phyloP scores from a whole-genome alignment of 2,113 vertebrate genomes.

The Scartelaos histophorus region DNA sequence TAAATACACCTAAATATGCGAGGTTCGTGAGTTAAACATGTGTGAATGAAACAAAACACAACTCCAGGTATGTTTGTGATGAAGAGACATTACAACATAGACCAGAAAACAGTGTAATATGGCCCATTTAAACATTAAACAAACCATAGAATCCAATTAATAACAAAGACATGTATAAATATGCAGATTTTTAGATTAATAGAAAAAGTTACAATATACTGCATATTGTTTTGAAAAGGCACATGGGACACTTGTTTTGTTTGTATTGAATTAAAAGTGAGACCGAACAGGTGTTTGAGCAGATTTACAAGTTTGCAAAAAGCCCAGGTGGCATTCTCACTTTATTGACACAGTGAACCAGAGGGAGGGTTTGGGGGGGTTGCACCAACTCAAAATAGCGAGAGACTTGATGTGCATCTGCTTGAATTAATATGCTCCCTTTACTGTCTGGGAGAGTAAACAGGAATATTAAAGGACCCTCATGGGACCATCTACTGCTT shows the following conservation, averaged over 20 bases:
- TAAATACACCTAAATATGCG: too few species aligned
- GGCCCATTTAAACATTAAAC: background rate
- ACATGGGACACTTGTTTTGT: slow-evolving; percentile 3
- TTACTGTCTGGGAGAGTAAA: background rate
- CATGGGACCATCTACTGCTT: background rate
- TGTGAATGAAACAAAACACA: too few species aligned
- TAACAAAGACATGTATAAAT: background rate
- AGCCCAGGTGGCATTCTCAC: slow-evolving; percentile 36
- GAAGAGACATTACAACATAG: too few species aligned
- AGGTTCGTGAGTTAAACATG: too few species aligned
- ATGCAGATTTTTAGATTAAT: too few species aligned
- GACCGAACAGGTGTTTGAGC: slow-evolving; percentile 25
- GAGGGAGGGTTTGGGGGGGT: background rate
- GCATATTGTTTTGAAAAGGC: background rate
- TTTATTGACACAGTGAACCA: slow-evolving; percentile 32
- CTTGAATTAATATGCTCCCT: background rate
- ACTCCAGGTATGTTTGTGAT: too few species aligned
- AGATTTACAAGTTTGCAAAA: slow-evolving; percentile 24
- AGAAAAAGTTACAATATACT: background rate
- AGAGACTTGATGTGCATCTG: slow-evolving; percentile 1
- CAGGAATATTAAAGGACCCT: background rate
- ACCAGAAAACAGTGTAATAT: too few species aligned
- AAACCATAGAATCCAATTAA: background rate
- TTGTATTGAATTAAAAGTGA: slow-evolving; percentile 29
- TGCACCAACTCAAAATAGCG: slow-evolving; percentile 6